Evolutionary conservation across 2,888 invertebrate species (phyloP).

Genomic region (Unio delphinus): DNA sequence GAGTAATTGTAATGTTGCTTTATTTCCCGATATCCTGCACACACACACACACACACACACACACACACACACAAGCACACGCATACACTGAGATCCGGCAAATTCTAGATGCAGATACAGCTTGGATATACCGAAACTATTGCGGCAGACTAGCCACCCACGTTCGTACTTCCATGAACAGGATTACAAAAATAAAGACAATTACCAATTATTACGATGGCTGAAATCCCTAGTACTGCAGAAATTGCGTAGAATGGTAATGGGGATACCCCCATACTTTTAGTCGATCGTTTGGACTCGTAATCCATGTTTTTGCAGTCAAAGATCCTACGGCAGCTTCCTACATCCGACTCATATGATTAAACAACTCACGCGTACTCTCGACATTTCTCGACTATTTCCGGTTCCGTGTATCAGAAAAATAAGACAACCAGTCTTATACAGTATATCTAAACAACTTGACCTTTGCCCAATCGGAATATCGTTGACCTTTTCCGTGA

Average conservation of each 20-base stretch:
- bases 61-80: too few species aligned
- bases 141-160: background rate
- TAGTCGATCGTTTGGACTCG: slow-evolving; percentile 38
- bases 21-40: too few species aligned
- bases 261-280: slow-evolving; percentile 40
- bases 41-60: too few species aligned
- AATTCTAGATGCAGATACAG: background rate
- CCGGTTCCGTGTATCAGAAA: too few species aligned
- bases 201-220: slow-evolving; percentile 38
- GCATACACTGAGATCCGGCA: background rate
- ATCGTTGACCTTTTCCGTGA: too few species aligned
- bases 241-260: slow-evolving; percentile 40
- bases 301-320: slow-evolving; percentile 34
- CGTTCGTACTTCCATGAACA: background rate
- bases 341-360: too few species aligned
- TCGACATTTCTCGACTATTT: too few species aligned
- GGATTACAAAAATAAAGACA: background rate
- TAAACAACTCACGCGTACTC: too few species aligned
- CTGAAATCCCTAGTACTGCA: slow-evolving; percentile 24
- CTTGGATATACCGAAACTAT: background rate
- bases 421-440: too few species aligned
- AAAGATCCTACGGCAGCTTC: too few species aligned
- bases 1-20: background rate
- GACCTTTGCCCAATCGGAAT: too few species aligned
- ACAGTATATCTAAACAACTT: too few species aligned